These are phyloP conservation scores for Alcis repandata DNA, from an alignment of 2,888 invertebrate species.

Conservation along the genomic window DNA sequence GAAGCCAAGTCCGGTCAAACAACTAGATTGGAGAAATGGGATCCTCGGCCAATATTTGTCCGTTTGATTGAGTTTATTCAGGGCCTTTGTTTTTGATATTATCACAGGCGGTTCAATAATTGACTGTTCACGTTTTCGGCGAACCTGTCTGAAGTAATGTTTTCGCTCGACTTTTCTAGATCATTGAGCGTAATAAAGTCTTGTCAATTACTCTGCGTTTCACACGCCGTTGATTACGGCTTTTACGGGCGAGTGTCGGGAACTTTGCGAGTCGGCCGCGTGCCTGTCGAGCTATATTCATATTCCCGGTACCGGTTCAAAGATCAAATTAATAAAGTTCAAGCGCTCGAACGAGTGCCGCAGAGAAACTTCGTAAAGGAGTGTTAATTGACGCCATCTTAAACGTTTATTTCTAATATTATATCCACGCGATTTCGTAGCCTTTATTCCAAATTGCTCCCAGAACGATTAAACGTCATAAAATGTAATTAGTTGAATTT, in stretches of 20 bases:
- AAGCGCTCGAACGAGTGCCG: constrained; percentile 10
- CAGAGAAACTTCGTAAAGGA: constrained; percentile 33
- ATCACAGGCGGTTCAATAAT: constrained; percentile 10
- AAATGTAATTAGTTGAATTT: constrained; percentile 39
- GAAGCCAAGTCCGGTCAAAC: constrained; percentile 14
- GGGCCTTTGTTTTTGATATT: constrained; percentile 30
- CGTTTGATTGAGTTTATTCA: constrained; percentile 45
- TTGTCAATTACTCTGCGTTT: constrained; percentile 9
- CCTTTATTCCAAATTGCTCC: constrained; percentile 28
- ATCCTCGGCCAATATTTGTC: constrained; percentile 40
- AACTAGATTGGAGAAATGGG: constrained; percentile 17
- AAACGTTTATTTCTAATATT: constrained; percentile 34
- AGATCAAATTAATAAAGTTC: constrained; percentile 44
- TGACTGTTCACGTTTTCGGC: constrained; percentile 17
- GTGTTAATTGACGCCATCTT: constrained; percentile 30
- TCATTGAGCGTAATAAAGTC: constrained; percentile 10
- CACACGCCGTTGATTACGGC: constrained; percentile 4
- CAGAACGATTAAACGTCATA: constrained; percentile 35
- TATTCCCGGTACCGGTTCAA: constrained; percentile 27
- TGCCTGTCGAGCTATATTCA: constrained; percentile 33
- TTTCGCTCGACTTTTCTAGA: constrained; percentile 9
- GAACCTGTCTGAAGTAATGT: not conserved
- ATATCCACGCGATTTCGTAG: constrained; percentile 16
- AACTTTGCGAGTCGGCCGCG: constrained; percentile 5
- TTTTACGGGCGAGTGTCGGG: constrained; percentile 11